Evolutionary conservation across 2,113 vertebrate species (phyloP).

Genomic region (Gopherus evgoodei): DNA sequence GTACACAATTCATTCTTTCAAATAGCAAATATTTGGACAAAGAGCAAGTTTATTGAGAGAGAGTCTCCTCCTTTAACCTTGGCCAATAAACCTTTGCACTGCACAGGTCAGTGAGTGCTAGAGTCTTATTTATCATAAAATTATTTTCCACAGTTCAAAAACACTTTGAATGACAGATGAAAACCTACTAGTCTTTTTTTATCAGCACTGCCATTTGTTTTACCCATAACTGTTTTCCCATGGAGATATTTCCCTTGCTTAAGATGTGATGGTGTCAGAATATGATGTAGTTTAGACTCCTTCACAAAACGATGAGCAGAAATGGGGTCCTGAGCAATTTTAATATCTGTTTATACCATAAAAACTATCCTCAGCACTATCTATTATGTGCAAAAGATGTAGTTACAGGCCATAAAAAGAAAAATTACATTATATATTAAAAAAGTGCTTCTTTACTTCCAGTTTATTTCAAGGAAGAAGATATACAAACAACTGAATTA

Average conservation of each 20-base stretch:
- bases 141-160: neutral
- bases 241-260: neutral
- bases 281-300: neutral
- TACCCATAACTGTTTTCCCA: neutral
- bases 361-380: neutral
- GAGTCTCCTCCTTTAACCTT: too few relatives aligned
- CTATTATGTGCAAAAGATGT: neutral
- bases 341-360: neutral
- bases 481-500: neutral
- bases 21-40: neutral
- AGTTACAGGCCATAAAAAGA: neutral
- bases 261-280: neutral
- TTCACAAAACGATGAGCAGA: neutral
- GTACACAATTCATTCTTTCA: neutral
- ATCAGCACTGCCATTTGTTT: neutral
- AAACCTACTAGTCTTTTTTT: neutral
- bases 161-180: accelerated
- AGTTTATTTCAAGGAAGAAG: neutral
- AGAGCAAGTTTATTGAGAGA: neutral
- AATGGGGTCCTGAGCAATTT: neutral
- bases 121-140: accelerated
- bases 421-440: neutral
- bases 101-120: too few relatives aligned
- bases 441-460: neutral
- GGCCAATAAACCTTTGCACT: neutral